A percentile compares a stretch with the other conserved stretches of the same genome.
phyloP scores from a whole-genome alignment of 2,113 vertebrate genomes.

The Mormoops blainvillei region DNA sequence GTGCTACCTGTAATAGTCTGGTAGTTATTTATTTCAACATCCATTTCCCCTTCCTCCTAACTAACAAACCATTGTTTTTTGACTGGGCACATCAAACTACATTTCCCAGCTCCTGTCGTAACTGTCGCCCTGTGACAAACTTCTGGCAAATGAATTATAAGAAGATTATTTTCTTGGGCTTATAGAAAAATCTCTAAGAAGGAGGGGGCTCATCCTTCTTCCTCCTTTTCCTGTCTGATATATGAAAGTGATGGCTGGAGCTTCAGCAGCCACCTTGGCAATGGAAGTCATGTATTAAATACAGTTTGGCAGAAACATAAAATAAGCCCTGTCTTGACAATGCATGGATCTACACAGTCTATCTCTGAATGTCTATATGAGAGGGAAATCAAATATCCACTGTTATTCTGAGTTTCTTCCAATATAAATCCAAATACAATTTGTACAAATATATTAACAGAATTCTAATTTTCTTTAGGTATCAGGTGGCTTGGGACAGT shows the following conservation, averaged over 20 bases:
- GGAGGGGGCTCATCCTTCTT: background rate
- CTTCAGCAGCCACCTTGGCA: background rate
- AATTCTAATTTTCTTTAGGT: background rate
- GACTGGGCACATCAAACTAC: background rate
- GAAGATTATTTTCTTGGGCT: background rate
- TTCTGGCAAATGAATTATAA: background rate
- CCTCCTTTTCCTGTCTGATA: background rate
- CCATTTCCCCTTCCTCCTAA: background rate
- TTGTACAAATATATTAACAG: background rate
- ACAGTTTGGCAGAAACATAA: background rate
- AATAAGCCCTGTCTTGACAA: background rate
- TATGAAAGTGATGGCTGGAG: background rate
- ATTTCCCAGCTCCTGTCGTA: background rate
- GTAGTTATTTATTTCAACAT: background rate
- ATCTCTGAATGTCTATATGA: background rate
- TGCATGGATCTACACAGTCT: background rate
- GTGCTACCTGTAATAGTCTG: background rate
- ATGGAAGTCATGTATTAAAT: background rate
- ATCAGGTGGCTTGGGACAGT: background rate
- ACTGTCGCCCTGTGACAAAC: background rate
- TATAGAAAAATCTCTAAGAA: background rate
- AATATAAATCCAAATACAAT: background rate
- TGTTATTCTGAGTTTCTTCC: background rate
- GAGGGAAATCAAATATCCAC: background rate
- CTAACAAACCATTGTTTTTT: background rate